A percentile compares a stretch with the other conserved stretches of the same genome.
Evolutionary conservation across 1,140 invertebrate genomes (phyloP).

Genomic region (Drosophila murphyi): DNA sequence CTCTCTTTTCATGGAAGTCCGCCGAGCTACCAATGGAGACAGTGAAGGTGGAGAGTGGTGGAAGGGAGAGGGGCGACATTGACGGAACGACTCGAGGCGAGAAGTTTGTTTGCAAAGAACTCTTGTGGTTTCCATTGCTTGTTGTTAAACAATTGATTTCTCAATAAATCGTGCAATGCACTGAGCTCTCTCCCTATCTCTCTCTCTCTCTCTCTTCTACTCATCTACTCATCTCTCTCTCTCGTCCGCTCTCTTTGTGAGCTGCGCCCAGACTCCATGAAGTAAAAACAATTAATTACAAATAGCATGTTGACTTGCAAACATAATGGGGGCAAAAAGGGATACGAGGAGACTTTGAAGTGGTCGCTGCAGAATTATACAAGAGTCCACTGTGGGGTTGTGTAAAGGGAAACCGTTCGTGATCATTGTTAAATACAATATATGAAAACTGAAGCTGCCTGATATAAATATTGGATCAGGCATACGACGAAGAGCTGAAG

Average conservation of each 20-base stretch:
- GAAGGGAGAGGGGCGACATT: conserved; percentile 16
- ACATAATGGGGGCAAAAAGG: conserved; percentile 55
- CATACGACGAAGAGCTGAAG: no score
- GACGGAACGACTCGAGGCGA: conserved; percentile 71
- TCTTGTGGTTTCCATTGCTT: conserved; percentile 82
- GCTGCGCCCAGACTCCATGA: conserved; percentile 50
- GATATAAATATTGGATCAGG: neutral
- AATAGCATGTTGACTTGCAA: conserved; percentile 80
- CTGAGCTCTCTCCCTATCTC: conserved; percentile 26
- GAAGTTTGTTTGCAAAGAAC: conserved; percentile 83
- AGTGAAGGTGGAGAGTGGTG: conserved; percentile 14
- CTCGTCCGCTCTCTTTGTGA: neutral
- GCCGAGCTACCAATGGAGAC: neutral
- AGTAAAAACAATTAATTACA: conserved; percentile 82
- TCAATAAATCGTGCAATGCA: conserved; percentile 81
- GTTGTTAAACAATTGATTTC: conserved; percentile 83
- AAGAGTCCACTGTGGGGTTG: conserved; percentile 34
- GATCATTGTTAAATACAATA: conserved; percentile 5
- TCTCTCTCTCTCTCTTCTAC: conserved; percentile 23
- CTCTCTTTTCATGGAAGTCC: conserved; percentile 10
- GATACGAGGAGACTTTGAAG: neutral
- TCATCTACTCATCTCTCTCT: conserved; percentile 12
- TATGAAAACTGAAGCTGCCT: conserved; percentile 2
- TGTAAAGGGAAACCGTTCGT: neutral
- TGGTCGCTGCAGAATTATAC: conserved; percentile 35